Conservation (phyloP, 2,888 invertebrate species). For the Drosophila paramelanica region DNA sequence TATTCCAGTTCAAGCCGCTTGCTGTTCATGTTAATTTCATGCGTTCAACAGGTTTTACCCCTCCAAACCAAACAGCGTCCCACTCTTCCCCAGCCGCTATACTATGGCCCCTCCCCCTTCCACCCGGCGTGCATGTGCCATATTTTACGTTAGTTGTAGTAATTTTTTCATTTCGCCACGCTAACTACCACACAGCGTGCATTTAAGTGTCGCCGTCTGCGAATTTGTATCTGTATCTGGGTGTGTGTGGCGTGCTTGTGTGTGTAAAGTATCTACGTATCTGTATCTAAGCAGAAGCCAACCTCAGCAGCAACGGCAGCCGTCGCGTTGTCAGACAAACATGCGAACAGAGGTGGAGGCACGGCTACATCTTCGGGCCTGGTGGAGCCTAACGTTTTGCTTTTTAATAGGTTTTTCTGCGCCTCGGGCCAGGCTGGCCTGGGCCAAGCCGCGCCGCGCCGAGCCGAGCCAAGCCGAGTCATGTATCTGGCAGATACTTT, state of each 20-base stretch:
- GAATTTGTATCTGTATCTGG: constrained; percentile 33
- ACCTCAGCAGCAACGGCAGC: constrained; percentile 35
- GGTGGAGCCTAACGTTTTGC: constrained; percentile 62
- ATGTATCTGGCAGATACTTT: constrained; percentile 68
- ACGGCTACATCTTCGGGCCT: constrained; percentile 29
- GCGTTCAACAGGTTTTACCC: constrained; percentile 72
- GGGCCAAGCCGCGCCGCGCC: not conserved
- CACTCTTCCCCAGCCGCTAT: not conserved
- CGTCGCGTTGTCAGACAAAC: constrained; percentile 45
- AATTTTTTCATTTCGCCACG: constrained; percentile 72
- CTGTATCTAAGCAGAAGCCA: constrained; percentile 31
- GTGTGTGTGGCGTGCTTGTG: constrained; percentile 32
- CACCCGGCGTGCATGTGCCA: constrained; percentile 36
- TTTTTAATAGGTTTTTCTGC: constrained; percentile 71
- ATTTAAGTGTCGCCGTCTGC: constrained; percentile 63
- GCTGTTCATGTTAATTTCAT: constrained; percentile 70
- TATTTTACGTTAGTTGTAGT: constrained; percentile 68
- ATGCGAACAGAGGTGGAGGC: constrained; percentile 47
- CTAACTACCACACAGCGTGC: constrained; percentile 77
- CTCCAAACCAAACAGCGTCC: not conserved
- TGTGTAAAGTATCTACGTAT: constrained; percentile 15
- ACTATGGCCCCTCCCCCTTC: not conserved
- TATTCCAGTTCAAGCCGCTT: constrained; percentile 43
- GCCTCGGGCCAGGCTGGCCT: constrained; percentile 44
- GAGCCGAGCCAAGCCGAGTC: not conserved